These are phyloP conservation scores for Psittacula derbiana DNA, from an alignment of 2,797 vertebrate species.

Conservation along the genomic window DNA sequence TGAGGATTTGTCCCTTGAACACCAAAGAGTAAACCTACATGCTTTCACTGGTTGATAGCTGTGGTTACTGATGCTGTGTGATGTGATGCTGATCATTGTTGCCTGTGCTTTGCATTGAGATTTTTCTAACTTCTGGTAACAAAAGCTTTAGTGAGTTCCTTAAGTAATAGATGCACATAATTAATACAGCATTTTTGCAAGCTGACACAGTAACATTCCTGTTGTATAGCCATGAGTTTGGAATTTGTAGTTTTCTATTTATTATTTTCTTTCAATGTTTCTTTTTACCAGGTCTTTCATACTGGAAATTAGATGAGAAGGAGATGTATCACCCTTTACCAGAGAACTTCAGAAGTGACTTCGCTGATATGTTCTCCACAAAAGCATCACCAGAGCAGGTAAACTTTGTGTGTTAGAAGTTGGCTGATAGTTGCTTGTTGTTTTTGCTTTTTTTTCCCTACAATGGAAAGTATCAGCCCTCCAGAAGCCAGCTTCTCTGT, in stretches of 20 bases:
- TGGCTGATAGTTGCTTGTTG: not conserved
- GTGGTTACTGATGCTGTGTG: not conserved
- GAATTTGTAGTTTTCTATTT: not conserved
- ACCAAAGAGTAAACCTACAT: not conserved
- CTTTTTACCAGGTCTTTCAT: slow-evolving; percentile 81
- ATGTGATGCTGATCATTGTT: not conserved
- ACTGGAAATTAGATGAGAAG: slow-evolving; percentile 89
- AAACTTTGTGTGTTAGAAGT: not conserved
- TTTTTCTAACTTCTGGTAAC: not conserved
- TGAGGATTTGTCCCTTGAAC: not conserved
- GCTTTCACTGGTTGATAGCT: not conserved
- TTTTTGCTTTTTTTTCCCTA: not conserved
- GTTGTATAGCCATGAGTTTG: not conserved
- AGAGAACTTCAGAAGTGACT: slow-evolving; percentile 79
- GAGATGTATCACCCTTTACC: slow-evolving; percentile 87
- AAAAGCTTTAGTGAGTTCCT: not conserved
- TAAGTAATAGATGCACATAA: not conserved
- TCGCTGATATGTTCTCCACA: slow-evolving; percentile 68
- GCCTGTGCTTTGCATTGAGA: not conserved
- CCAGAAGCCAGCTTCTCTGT: not conserved
- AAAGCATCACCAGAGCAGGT: slow-evolving; percentile 79
- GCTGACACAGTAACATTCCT: not conserved
- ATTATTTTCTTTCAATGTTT: not conserved
- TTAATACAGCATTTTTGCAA: not conserved
- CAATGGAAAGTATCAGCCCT: not conserved